phyloP scores from a whole-genome alignment of 2,888 invertebrate genomes.

The Dicyrtoma fusca region DNA sequence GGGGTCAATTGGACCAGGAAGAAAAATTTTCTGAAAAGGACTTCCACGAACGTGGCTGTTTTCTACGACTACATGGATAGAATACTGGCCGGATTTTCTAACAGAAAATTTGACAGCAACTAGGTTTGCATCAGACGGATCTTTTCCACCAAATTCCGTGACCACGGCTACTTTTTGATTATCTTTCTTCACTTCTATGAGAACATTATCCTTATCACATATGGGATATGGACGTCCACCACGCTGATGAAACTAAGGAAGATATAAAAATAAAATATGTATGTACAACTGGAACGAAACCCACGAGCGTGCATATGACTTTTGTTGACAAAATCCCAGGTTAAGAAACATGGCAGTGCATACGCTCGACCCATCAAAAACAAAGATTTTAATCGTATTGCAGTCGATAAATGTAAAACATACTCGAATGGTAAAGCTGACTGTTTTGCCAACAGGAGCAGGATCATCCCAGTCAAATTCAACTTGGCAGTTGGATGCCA shows the following conservation, averaged over 20 bases:
- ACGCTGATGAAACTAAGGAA: slow-evolving; percentile 83
- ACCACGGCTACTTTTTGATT: slow-evolving; percentile 80
- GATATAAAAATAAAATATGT: slow-evolving; percentile 35
- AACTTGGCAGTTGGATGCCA: slow-evolving; percentile 83
- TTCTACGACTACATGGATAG: slow-evolving; percentile 76
- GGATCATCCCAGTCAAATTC: slow-evolving; percentile 92
- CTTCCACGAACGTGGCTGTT: slow-evolving; percentile 81
- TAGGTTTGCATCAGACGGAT: slow-evolving; percentile 81
- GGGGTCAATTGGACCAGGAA: slow-evolving; percentile 76
- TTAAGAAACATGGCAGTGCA: too few relatives aligned
- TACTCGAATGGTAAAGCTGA: slow-evolving; percentile 82
- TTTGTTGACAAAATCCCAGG: too few relatives aligned
- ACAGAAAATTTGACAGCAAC: slow-evolving; percentile 91
- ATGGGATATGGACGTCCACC: slow-evolving; percentile 94
- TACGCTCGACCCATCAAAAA: too few relatives aligned
- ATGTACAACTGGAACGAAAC: not conserved
- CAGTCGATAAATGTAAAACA: slow-evolving; percentile 42
- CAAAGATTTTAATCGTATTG: too few relatives aligned
- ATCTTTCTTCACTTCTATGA: slow-evolving; percentile 84
- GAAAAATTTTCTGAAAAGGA: slow-evolving; percentile 66
- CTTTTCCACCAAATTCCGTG: slow-evolving; percentile 82
- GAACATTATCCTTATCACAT: slow-evolving; percentile 87
- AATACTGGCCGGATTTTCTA: slow-evolving; percentile 85
- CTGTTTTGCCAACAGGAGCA: slow-evolving; percentile 83
- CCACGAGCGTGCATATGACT: too few relatives aligned